phyloP scores from a whole-genome alignment of 1,140 invertebrate species.

The Thaumatotibia leucotreta region DNA sequence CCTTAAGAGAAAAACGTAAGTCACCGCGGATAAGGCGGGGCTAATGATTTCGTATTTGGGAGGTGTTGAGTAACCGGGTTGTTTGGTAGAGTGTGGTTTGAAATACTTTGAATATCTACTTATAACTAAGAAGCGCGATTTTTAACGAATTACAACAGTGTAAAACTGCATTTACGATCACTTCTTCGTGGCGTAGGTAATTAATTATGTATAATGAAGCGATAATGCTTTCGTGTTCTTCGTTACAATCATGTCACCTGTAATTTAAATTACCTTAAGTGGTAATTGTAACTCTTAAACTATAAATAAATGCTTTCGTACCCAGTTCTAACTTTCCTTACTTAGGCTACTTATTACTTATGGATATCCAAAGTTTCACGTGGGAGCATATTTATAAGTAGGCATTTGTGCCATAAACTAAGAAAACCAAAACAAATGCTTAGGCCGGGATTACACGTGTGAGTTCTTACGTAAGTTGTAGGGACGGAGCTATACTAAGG shows the following conservation, averaged over 20 bases:
- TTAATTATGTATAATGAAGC: not conserved
- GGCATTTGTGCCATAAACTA: no score
- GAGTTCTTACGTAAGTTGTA: no score
- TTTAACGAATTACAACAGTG: not conserved
- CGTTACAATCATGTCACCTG: not conserved
- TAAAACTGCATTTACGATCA: not conserved
- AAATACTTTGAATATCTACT: not conserved
- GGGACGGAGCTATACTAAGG: no score
- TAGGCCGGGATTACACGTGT: no score
- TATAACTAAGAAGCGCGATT: not conserved
- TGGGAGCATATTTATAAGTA: no score
- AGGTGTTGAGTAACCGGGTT: constrained; percentile 16
- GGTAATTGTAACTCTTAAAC: not conserved
- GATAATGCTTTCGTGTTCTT: not conserved
- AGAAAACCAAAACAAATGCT: no score
- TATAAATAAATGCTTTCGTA: not conserved
- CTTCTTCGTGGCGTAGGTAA: constrained; percentile 3
- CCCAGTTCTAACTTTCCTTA: not conserved
- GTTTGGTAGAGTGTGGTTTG: no score
- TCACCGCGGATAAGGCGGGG: constrained; percentile 31
- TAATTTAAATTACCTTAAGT: not conserved
- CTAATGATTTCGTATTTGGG: constrained; percentile 22
- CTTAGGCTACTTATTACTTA: no score
- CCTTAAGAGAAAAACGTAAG: constrained; percentile 53
- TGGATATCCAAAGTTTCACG: no score